Percentiles rank a stretch among this genome's conserved stretches.
Conservation (phyloP, 2,888 invertebrate genomes). For the Heteromyza rotundicornis region DNA sequence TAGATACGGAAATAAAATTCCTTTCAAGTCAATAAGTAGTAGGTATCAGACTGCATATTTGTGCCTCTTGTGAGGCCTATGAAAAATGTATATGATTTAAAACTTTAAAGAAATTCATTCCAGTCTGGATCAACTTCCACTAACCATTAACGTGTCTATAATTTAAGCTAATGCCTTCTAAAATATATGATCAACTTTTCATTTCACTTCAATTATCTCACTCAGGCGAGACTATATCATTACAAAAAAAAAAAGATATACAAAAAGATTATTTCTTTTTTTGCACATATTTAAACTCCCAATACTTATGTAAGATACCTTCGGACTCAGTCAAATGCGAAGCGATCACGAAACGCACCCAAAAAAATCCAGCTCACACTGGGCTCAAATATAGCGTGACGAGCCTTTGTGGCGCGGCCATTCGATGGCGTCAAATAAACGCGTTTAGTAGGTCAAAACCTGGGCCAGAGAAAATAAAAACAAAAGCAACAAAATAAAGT, state of each 20-base stretch:
- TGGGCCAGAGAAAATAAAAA: slow-evolving; percentile 11
- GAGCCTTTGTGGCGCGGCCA: slow-evolving; percentile 3
- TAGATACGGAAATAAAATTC: too few species aligned
- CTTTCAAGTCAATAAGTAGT: too few species aligned
- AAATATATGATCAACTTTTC: background rate
- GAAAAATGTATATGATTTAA: too few species aligned
- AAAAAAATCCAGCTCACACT: background rate
- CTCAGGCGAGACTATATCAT: background rate
- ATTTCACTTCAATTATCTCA: background rate
- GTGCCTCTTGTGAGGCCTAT: too few species aligned
- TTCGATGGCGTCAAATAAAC: slow-evolving; percentile 9
- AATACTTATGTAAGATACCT: too few species aligned
- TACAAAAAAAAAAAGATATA: too few species aligned
- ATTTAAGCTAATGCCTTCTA: background rate
- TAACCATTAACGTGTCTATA: background rate
- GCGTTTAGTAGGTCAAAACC: slow-evolving; percentile 24
- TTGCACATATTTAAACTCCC: too few species aligned
- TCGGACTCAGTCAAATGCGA: too few species aligned
- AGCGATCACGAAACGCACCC: background rate
- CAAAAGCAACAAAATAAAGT: slow-evolving; percentile 2
- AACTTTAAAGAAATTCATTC: too few species aligned
- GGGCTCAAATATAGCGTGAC: slow-evolving; percentile 20
- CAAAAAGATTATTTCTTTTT: too few species aligned
- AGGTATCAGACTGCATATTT: too few species aligned
- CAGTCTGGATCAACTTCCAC: too few species aligned